A percentile compares a stretch with the other conserved stretches of the same genome.
phyloP scores from a whole-genome alignment of 1,140 invertebrate species.

The Stratiolaelaps scimitus region DNA sequence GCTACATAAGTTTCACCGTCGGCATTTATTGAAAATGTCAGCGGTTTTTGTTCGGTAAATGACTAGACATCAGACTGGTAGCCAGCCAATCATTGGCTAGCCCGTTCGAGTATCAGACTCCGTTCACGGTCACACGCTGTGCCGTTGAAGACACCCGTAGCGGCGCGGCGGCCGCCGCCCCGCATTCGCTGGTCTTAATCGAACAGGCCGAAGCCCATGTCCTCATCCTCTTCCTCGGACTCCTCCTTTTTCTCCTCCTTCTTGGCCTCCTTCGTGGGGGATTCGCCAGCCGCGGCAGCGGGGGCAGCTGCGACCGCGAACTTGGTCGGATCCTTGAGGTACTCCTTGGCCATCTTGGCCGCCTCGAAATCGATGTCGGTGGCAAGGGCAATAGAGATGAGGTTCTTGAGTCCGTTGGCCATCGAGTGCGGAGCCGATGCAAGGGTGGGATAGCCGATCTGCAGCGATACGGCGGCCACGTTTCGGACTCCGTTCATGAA shows the following conservation, averaged over 20 bases:
- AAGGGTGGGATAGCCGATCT: slow-evolving; percentile 86
- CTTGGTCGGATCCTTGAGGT: slow-evolving; percentile 72
- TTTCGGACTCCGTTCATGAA: slow-evolving; percentile 87
- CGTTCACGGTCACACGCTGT: no score
- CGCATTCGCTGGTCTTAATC: no score
- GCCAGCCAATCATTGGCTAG: no score
- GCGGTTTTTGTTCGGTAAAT: no score
- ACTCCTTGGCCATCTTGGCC: slow-evolving; percentile 57
- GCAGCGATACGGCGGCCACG: slow-evolving; percentile 77
- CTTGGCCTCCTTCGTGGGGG: slow-evolving; percentile 57
- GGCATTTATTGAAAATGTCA: no score
- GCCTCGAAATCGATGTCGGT: slow-evolving; percentile 91
- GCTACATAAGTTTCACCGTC: no score
- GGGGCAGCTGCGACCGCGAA: slow-evolving; percentile 53
- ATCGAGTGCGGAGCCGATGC: slow-evolving; percentile 94
- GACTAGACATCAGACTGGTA: no score
- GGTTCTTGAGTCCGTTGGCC: slow-evolving; percentile 93
- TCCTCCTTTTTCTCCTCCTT: slow-evolving; percentile 57
- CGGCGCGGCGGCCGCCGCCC: no score
- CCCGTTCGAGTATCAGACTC: no score
- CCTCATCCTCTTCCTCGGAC: slow-evolving; percentile 75
- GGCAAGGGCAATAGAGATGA: slow-evolving; percentile 85
- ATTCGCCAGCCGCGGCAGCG: slow-evolving; percentile 47
- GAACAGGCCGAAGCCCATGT: slow-evolving; percentile 92
- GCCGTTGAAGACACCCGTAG: no score